Evolutionary conservation across 2,888 invertebrate species (phyloP), one percentile per base, ranked within the genome.

Genomic region (Cyclophora punctaria): DNA sequence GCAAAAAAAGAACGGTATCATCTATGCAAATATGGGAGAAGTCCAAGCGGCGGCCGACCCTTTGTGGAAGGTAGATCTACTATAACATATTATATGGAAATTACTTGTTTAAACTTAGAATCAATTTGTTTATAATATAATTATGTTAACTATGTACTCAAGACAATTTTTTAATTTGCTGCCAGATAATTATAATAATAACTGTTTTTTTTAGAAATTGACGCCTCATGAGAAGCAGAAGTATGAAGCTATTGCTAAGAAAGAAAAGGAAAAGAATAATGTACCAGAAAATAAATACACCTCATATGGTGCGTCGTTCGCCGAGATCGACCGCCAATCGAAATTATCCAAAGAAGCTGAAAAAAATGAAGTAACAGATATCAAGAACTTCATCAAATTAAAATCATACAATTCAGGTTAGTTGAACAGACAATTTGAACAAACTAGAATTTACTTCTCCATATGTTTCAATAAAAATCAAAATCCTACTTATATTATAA

Each of bases 31-130:
- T 49, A 55, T 83, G 65, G 59, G 55, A 2, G 80, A 81, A 55
- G 73, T 81, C 4, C 73, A 83, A 2, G 63, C 69, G 7, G 85
- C 80, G 1, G 88, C 87, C 0, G 77, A 76, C 41, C 78, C 80
- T 0, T 40, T 55, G 35, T 88, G 87, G 87, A 71, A 63, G 78
- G 88, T 88, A 75, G 73, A 48, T 52, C 50, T 47, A 41, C 3
- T 2, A 35, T 20, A 7, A 42, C 7, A 6, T n/a, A 43, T 43
- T 43, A 5, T 43, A 20, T 20, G 1, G 20, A 20, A 41, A 4
- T 41, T 41, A 6, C 41, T 7, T 6, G 41, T n/a, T n/a, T n/a
- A n/a, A n/a, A n/a, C n/a, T n/a, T n/a, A n/a, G n/a, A 7, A 41
- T 41, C 41, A 41, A 41, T 41, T 41, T 5, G 7, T 1, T 41